Conservation (phyloP, 2,113 vertebrate species). For the Dicerorhinus sumatrensis region DNA sequence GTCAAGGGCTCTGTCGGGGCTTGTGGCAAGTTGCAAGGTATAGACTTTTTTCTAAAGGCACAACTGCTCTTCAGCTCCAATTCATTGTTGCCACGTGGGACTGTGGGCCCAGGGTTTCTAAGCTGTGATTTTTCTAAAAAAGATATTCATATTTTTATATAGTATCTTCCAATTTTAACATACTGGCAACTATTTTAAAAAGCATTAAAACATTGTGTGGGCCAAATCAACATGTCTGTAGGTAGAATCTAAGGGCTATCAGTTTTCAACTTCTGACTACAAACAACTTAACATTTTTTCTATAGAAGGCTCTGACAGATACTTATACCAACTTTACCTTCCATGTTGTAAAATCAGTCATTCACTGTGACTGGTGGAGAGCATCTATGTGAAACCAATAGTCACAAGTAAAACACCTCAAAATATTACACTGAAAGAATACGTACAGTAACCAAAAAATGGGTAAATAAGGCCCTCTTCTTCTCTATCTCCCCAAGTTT, state of each 20-base stretch:
- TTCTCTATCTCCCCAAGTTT: background rate
- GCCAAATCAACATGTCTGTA: background rate
- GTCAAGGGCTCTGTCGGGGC: background rate
- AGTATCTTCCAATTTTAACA: background rate
- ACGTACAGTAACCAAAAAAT: background rate
- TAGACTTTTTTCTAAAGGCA: background rate
- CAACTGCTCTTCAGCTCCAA: background rate
- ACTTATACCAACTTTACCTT: background rate
- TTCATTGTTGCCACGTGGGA: background rate
- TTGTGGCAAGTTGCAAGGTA: background rate
- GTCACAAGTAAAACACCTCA: background rate
- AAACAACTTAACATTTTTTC: background rate
- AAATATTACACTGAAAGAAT: background rate
- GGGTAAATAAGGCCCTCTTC: background rate
- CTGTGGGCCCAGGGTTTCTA: background rate
- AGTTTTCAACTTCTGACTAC: background rate
- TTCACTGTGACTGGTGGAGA: background rate
- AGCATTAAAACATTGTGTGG: background rate
- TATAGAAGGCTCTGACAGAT: background rate
- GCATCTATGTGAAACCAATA: background rate
- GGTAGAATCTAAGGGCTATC: background rate
- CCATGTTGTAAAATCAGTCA: background rate
- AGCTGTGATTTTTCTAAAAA: background rate
- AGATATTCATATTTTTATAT: background rate
- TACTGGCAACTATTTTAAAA: slow-evolving; percentile 24